Percentiles rank a stretch among this genome's conserved stretches.
Evolutionary conservation across 2,113 vertebrate genomes (phyloP).

Genomic region (zebrafish (Danio rerio)): GRCz12tu NC_133186.1:26295501-26296000

Average conservation of each 20-base stretch:
- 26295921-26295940: too few species aligned
- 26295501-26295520: conserved; percentile 1
- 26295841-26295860: too few species aligned
- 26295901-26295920: too few species aligned
- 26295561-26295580: conserved; percentile 51
- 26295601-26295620: not conserved
- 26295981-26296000: too few species aligned
- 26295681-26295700: conserved; percentile 32
- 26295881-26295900: too few species aligned
- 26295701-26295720: conserved; percentile 31
- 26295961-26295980: too few species aligned
- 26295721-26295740: conserved; percentile 1
- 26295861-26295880: too few species aligned
- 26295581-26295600: conserved; percentile 57
- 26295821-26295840: too few species aligned
- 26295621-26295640: conserved; percentile 39
- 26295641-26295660: conserved; percentile 42
- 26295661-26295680: conserved; percentile 57
- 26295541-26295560: conserved; percentile 57
- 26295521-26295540: conserved; percentile 57
- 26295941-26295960: too few species aligned
- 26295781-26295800: too few species aligned
- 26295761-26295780: too few species aligned
- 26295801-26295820: too few species aligned
- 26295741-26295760: conserved; percentile 15